These are phyloP conservation scores for Limnodromus scolopaceus DNA, from an alignment of 2,797 vertebrate species.

Conservation along the genomic window DNA sequence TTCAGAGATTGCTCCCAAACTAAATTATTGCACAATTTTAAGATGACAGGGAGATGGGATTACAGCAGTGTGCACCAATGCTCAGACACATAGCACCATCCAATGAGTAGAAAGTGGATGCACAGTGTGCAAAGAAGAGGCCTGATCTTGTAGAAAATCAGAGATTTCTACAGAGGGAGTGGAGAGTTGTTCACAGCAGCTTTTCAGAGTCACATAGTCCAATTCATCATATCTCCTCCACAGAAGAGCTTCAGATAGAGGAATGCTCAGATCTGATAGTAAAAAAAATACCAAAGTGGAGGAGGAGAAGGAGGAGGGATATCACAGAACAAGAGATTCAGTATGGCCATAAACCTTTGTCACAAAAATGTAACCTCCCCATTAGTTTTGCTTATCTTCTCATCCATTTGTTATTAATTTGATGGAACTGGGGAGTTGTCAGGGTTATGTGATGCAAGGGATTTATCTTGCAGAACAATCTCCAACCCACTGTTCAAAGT, in stretches of 20 bases:
- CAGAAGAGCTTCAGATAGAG: constrained; percentile 28
- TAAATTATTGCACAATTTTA: neutral
- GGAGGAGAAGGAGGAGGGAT: constrained; percentile 49
- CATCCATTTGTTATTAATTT: constrained; percentile 84
- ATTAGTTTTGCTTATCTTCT: constrained; percentile 84
- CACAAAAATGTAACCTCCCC: constrained; percentile 81
- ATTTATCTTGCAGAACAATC: constrained; percentile 85
- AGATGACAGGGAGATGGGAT: neutral
- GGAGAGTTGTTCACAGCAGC: neutral
- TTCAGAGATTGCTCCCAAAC: neutral
- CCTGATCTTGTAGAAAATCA: neutral
- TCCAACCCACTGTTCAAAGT: constrained; percentile 81
- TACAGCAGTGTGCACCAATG: neutral
- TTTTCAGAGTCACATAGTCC: neutral
- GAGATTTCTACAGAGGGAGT: neutral
- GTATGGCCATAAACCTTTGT: constrained; percentile 78
- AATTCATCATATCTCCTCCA: neutral
- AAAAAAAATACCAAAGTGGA: constrained; percentile 52
- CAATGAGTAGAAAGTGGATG: neutral
- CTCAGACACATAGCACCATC: neutral
- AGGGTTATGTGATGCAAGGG: constrained; percentile 79
- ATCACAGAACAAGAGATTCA: constrained; percentile 77
- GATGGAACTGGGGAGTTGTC: constrained; percentile 79
- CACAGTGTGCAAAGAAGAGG: neutral
- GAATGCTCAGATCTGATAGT: constrained; percentile 74